These are phyloP conservation scores for Penelope pileata DNA, from an alignment of 2,113 vertebrate genomes.

Conservation along the genomic window DNA sequence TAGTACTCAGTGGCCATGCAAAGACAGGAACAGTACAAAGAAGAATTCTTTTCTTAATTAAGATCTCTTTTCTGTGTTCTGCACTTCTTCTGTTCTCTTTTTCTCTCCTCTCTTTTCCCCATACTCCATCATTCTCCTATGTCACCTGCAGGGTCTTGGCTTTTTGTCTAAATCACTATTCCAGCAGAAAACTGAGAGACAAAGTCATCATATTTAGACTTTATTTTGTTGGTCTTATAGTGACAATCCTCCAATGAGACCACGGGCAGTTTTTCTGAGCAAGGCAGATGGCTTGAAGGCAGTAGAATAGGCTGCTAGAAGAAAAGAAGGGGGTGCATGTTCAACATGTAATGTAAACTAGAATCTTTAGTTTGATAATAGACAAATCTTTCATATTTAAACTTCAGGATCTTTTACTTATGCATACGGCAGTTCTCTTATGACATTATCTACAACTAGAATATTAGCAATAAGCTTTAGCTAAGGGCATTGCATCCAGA, in stretches of 20 bases:
- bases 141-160: neutral
- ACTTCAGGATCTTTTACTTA: neutral
- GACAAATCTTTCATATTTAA: neutral
- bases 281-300: neutral
- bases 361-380: neutral
- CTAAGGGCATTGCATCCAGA: neutral
- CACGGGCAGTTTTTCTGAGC: neutral
- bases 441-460: neutral
- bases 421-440: neutral
- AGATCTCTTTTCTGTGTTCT: neutral
- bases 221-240: neutral
- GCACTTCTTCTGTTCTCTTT: neutral
- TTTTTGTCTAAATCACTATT: neutral
- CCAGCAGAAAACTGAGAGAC: neutral
- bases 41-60: neutral
- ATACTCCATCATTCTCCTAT: neutral
- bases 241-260: neutral
- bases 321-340: neutral
- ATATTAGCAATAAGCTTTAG: neutral
- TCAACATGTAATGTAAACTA: neutral
- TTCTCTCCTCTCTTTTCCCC: neutral
- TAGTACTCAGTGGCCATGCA: neutral
- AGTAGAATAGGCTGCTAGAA: neutral
- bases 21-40: neutral
- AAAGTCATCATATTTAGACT: neutral